Conservation (phyloP, 2,888 invertebrate species). For the Cylloceria caligata region DNA sequence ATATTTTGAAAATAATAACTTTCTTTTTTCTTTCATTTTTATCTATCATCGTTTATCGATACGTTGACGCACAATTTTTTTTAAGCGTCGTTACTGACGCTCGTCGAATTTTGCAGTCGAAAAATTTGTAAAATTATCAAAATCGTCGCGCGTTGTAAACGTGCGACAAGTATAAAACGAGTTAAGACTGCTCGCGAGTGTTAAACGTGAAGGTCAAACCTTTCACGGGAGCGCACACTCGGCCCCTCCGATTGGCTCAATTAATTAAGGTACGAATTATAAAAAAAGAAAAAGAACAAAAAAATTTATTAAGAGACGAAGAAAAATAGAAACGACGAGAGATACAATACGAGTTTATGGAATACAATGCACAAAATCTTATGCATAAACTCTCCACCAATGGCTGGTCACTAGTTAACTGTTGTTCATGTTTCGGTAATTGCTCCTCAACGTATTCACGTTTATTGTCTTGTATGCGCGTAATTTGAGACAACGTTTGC, state of each 20-base stretch:
- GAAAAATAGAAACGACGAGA: constrained; percentile 50
- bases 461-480: constrained; percentile 64
- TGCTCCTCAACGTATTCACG: constrained; percentile 58
- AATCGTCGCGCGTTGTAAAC: constrained; percentile 59
- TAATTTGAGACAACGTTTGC: constrained; percentile 14
- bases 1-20: constrained; percentile 35
- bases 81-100: constrained; percentile 23
- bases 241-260: constrained; percentile 79
- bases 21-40: constrained; percentile 21
- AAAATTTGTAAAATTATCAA: constrained; percentile 40
- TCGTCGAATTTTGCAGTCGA: constrained; percentile 27
- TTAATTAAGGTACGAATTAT: constrained; percentile 77
- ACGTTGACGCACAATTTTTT: constrained; percentile 52
- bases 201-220: constrained; percentile 39
- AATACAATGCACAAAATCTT: constrained; percentile 47
- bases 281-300: constrained; percentile 49
- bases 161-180: constrained; percentile 56
- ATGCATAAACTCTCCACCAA: constrained; percentile 73
- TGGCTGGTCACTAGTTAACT: constrained; percentile 76
- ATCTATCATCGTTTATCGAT: constrained; percentile 12
- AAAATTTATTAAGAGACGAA: constrained; percentile 29
- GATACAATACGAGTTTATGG: constrained; percentile 55
- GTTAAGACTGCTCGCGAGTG: constrained; percentile 59
- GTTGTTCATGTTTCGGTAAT: constrained; percentile 74
- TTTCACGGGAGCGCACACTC: constrained; percentile 70